These are phyloP conservation scores for Chromoteleia sp. DNA, from an alignment of 2,888 invertebrate species.

Conservation along the genomic window DNA sequence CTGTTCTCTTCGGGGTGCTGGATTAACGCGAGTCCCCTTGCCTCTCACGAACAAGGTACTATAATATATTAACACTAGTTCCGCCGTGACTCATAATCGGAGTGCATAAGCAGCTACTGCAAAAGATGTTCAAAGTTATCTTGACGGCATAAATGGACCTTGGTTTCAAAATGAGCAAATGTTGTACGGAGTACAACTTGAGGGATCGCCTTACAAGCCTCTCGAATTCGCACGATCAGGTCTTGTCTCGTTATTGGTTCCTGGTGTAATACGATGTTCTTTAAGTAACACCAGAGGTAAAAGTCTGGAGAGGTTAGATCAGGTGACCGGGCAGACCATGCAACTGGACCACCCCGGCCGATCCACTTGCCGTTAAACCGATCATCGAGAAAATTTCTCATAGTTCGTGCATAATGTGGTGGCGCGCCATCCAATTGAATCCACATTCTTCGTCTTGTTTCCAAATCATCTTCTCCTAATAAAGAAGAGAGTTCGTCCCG, in stretches of 20 bases:
- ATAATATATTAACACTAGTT: too few species aligned
- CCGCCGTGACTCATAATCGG: too few species aligned
- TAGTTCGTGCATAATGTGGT: constrained; percentile 61
- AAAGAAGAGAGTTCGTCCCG: constrained; percentile 53
- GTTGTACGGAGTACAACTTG: neutral
- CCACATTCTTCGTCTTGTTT: constrained; percentile 59
- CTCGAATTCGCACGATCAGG: constrained; percentile 1
- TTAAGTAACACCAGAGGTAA: constrained; percentile 11
- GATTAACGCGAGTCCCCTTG: too few species aligned
- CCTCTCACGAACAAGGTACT: too few species aligned
- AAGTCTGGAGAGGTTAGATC: constrained; percentile 38
- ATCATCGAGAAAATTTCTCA: constrained; percentile 53
- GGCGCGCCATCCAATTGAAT: constrained; percentile 74
- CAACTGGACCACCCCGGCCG: constrained; percentile 39
- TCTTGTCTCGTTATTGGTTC: constrained; percentile 8
- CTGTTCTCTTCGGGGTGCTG: too few species aligned
- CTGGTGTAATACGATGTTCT: neutral
- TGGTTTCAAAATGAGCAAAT: too few species aligned
- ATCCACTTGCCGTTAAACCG: too few species aligned
- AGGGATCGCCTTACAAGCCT: neutral
- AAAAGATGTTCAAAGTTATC: too few species aligned
- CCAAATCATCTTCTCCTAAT: constrained; percentile 58
- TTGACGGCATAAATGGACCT: too few species aligned
- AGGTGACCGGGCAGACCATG: constrained; percentile 59
- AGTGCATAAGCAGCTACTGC: too few species aligned